These are phyloP conservation scores for Alligator mississippiensis DNA, from an alignment of 2,113 vertebrate genomes.

Conservation along the genomic window DNA sequence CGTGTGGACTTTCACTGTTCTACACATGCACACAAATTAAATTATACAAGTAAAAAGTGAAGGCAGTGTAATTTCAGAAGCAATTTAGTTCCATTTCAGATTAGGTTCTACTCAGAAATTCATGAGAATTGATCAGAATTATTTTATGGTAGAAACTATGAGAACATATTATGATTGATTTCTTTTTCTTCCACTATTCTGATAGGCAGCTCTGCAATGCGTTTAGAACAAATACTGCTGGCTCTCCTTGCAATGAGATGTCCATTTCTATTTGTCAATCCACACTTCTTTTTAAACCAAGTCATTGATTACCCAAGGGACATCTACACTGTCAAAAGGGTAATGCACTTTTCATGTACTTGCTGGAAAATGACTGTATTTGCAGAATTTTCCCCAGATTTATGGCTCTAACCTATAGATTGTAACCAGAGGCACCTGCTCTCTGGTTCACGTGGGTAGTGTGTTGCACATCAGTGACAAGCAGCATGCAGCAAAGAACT, in stretches of 20 bases:
- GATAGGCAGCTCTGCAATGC: background rate
- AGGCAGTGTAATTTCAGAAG: constrained; percentile 39
- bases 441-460: background rate
- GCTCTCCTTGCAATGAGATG: background rate
- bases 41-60: constrained; percentile 41
- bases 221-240: background rate
- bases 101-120: constrained; percentile 56
- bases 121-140: constrained; percentile 37
- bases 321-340: background rate
- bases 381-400: background rate
- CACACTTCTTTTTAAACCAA: background rate
- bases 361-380: background rate
- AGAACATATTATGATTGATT: constrained; percentile 28
- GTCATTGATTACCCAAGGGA: background rate
- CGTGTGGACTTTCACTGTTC: no score
- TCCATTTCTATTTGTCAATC: background rate
- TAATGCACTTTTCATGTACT: background rate
- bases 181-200: constrained; percentile 30
- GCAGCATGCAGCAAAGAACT: background rate
- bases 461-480: background rate
- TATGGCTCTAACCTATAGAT: background rate
- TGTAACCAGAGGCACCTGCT: background rate
- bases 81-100: constrained; percentile 35
- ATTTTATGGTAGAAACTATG: constrained; percentile 44
- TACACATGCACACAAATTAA: constrained; percentile 22